These are phyloP conservation scores for Dendrocincla tyrannina DNA, from an alignment of 2,797 vertebrate species.

Conservation along the genomic window DNA sequence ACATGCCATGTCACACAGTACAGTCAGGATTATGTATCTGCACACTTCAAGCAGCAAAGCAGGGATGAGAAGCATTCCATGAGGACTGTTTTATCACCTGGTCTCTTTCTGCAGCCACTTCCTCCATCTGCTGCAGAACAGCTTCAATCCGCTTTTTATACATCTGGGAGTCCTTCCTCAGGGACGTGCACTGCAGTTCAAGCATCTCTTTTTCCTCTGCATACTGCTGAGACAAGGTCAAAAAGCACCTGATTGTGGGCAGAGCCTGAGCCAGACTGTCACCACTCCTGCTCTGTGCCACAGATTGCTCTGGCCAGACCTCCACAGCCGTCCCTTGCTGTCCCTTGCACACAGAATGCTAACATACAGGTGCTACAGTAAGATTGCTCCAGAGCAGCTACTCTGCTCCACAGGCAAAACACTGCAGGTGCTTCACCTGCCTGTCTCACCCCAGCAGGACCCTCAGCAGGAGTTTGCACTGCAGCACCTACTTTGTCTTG, in stretches of 20 bases:
- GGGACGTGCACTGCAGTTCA: conserved; percentile 80
- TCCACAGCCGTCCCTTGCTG: background rate
- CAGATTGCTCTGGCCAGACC: background rate
- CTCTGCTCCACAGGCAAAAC: background rate
- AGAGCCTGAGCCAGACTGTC: background rate
- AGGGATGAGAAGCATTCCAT: background rate
- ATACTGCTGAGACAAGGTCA: conserved; percentile 66
- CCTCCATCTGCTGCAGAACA: conserved; percentile 87
- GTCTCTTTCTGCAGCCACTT: conserved; percentile 88
- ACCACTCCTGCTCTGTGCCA: background rate
- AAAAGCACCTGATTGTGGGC: background rate
- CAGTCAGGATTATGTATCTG: background rate
- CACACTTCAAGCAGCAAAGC: background rate
- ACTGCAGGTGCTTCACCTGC: background rate
- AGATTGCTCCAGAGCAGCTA: background rate
- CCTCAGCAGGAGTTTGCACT: background rate
- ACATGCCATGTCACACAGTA: background rate
- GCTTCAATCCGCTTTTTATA: conserved; percentile 86
- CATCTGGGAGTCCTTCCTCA: conserved; percentile 86
- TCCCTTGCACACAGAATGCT: background rate
- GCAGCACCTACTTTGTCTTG: conserved; percentile 74
- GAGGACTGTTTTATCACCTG: conserved; percentile 74
- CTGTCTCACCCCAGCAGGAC: background rate
- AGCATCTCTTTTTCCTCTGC: conserved; percentile 84
- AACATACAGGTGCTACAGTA: background rate